phyloP scores from a whole-genome alignment of 1,140 invertebrate genomes.

The Polypedilum vanderplanki region DNA sequence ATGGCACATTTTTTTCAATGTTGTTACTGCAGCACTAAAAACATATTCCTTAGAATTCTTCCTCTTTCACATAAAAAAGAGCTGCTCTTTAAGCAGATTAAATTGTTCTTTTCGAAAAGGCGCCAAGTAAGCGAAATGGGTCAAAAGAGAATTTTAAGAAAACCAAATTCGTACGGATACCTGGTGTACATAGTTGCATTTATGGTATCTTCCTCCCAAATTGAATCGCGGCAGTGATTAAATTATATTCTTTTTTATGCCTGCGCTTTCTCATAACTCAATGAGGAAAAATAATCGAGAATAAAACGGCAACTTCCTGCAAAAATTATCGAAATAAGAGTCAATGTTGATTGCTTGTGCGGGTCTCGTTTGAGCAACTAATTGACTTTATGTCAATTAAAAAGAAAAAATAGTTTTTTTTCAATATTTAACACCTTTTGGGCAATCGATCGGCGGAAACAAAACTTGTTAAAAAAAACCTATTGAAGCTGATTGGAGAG shows the following conservation, averaged over 20 bases:
- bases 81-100: slow-evolving; percentile 7
- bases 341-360: slow-evolving; percentile 2
- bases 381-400: slow-evolving; percentile 24
- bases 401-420: not conserved
- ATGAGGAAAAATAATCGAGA: not conserved
- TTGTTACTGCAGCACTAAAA: not conserved
- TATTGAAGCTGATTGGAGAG: not conserved
- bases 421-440: not conserved
- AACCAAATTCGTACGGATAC: slow-evolving; percentile 11
- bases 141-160: slow-evolving; percentile 22
- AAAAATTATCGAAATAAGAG: not conserved
- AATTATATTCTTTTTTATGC: not conserved
- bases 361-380: slow-evolving; percentile 9
- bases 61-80: not conserved
- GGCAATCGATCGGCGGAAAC: slow-evolving; percentile 21
- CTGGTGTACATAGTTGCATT: not conserved
- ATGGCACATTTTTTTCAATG: not conserved
- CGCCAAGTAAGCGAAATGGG: slow-evolving; percentile 25
- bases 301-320: not conserved
- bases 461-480: not conserved
- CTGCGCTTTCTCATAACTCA: not conserved
- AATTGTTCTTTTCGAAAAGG: slow-evolving; percentile 9
- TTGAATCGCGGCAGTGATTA: not conserved
- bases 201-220: not conserved
- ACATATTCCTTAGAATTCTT: slow-evolving; percentile 9